Base-by-base conservation (phyloP, 2,113 vertebrate genomes). In the Solenodon paradoxus region DNA sequence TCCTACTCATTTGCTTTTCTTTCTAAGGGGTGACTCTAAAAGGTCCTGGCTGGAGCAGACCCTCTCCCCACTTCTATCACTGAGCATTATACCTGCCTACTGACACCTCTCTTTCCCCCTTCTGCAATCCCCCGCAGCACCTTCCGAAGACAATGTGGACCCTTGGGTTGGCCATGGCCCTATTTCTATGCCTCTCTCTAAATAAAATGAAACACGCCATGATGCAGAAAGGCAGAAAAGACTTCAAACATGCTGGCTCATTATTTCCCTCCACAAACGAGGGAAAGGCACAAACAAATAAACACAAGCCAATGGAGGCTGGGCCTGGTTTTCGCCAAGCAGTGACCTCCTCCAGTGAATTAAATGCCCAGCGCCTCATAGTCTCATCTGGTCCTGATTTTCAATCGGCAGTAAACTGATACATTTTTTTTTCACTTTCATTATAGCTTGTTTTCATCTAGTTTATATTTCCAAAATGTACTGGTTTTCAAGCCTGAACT, bases 311-410 rank as follows among this genome's bases (percentile, higher is more conserved):
- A 97, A 71, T 0, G 20, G 85, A 97, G 92, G 74, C 72, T 40
- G 45, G 22, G 72, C 78, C 88, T 96, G 95, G 75, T 96, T 98
- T 98, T 97, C 88, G 1, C 95, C 98, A 96, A 95, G 84, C 35
- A 96, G 93, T 98, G 97, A 98, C 96, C 86, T 2, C 94, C 97
- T 98, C 95, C 72, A 90, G 71, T 95, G 97, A 98, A 97, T 97
- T 80, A 97, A 98, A 97, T 97, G 97, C 98, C 97, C 95, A 92
- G 86, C 96, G 94, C 92, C 94, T 97, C 97, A 93, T 35, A 98
- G 93, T 68, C 16, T 98, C 98, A 98, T 98, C 98, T 98, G 98
- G 90, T 98, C 97, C 96, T 97, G 95, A 98, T 99, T 98, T 98
- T 97, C 97, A 96, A 97, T 96, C 16, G 0, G 91, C 88, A 98